Evolutionary conservation across 2,113 vertebrate species (phyloP), one percentile per base, ranked within the genome.

Genomic region (Rhinogobius similis): DNA sequence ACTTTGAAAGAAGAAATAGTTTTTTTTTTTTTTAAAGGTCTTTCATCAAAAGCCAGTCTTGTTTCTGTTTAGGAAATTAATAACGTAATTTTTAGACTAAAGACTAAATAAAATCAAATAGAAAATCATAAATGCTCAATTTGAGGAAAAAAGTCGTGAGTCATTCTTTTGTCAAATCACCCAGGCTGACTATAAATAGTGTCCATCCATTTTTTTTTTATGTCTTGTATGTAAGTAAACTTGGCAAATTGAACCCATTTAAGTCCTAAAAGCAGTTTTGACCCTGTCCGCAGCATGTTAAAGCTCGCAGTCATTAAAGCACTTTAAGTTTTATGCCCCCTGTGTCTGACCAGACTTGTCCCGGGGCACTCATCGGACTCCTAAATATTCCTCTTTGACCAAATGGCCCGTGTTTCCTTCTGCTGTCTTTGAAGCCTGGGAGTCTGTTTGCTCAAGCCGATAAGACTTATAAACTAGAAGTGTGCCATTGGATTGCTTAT

Each of bases 401-500:
- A 61, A 62, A 81, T 71, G 27, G 73, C 74, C 70, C 21, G 39
- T 68, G 29, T 69, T 83, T 75, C 76, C 82, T 68, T 52, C 62
- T 1, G 13, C 41, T 69, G 65, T 76, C 82, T 91, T 90, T 90
- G 86, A 91, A 91, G 80, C 70, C 43, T 8, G 1, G 73, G 24
- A 62, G 67, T 58, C 72, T 90, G 87, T 90, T 91, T 92, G 73
- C 72, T 6, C 55, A 70, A 69, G 67, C 73, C 73, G 89, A 91
- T 92, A 91, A 88, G 81, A 66, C 64, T 76, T 65, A 16, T 67
- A 73, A 85, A 87, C 73, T 62, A 62, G 68, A 84, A 86, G 87
- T 65, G 81, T 86, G 88, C 84, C 83, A 58, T 75, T 83, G 70
- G 82, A 83, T 76, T 68, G 46, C 81, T 90, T 90, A 90, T 88